Conservation (phyloP, 2,797 vertebrate genomes). For the Helarctos malayanus region DNA sequence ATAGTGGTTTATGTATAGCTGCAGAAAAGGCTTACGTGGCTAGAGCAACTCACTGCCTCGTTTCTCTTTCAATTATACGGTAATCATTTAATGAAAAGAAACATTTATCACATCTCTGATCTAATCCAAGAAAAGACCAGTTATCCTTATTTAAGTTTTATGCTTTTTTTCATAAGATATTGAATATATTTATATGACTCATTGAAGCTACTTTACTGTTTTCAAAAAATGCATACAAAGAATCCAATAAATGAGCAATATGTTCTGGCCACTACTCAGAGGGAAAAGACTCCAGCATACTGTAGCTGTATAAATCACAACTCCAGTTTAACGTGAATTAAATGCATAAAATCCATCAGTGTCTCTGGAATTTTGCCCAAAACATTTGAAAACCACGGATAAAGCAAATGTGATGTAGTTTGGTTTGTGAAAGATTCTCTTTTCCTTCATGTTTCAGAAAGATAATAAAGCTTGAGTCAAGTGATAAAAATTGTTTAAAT, state of each 20-base stretch:
- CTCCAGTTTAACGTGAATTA: conserved; percentile 75
- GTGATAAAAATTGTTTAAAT: conserved; percentile 82
- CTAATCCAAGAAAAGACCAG: conserved; percentile 61
- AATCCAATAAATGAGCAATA: conserved; percentile 71
- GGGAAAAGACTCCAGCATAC: conserved; percentile 4
- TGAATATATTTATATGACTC: conserved; percentile 64
- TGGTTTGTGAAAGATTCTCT: conserved; percentile 83
- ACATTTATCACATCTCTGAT: conserved; percentile 51
- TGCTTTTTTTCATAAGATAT: conserved; percentile 7
- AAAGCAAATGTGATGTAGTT: conserved; percentile 80
- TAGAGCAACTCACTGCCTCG: neutral
- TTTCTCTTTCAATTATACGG: conserved; percentile 21
- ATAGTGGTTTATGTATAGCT: neutral
- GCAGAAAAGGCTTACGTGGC: neutral
- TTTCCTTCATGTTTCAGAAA: conserved; percentile 70
- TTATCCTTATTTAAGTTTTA: conserved; percentile 43
- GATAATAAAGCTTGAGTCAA: conserved; percentile 72
- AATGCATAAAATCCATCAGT: conserved; percentile 81
- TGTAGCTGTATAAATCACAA: conserved; percentile 70
- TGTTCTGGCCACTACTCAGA: neutral
- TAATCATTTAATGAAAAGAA: conserved; percentile 55
- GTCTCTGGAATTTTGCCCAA: conserved; percentile 70
- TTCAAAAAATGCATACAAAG: conserved; percentile 61
- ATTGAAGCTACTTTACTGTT: neutral
- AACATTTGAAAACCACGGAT: conserved; percentile 83